These are phyloP conservation scores for Thunnus albacares DNA, from an alignment of 2,797 vertebrate species.

Conservation along the genomic window DNA sequence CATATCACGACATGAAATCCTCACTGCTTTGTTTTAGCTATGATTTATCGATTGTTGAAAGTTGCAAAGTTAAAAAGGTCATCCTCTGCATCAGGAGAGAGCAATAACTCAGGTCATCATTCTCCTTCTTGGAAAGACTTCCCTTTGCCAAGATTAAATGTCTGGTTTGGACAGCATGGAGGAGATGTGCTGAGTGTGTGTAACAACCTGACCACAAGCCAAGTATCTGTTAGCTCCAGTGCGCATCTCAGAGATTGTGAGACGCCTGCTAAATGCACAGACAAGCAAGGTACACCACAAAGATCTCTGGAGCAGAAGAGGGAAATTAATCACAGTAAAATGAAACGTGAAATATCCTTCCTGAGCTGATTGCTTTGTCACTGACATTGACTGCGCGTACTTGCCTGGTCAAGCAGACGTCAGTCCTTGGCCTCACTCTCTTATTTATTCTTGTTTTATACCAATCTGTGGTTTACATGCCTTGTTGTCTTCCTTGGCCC, in stretches of 20 bases:
- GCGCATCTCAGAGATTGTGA: slow-evolving; percentile 39
- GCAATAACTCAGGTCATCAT: slow-evolving; percentile 30
- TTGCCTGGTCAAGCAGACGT: slow-evolving; percentile 9
- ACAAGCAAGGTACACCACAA: slow-evolving; percentile 57
- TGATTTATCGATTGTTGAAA: slow-evolving; percentile 38
- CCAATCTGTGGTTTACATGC: slow-evolving; percentile 33
- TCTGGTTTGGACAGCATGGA: slow-evolving; percentile 41
- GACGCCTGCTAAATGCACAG: slow-evolving; percentile 62
- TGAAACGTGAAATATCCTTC: slow-evolving; percentile 57
- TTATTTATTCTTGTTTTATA: slow-evolving; percentile 39
- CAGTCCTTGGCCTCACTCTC: slow-evolving; percentile 15
- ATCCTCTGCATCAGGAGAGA: slow-evolving; percentile 22
- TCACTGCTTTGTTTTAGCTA: not conserved
- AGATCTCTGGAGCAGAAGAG: slow-evolving; percentile 23
- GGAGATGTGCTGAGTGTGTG: slow-evolving; percentile 54
- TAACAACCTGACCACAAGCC: slow-evolving; percentile 33
- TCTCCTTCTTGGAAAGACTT: slow-evolving; percentile 38
- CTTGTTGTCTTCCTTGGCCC: slow-evolving; percentile 48
- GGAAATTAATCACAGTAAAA: slow-evolving; percentile 47
- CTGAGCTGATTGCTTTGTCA: slow-evolving; percentile 3
- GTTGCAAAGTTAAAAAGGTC: slow-evolving; percentile 6
- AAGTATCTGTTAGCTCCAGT: slow-evolving; percentile 43
- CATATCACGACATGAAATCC: not conserved
- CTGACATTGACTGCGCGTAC: slow-evolving; percentile 12
- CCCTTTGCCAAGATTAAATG: slow-evolving; percentile 51